Conservation (phyloP, 2,888 invertebrate genomes). For the Polymixis lichenea region DNA sequence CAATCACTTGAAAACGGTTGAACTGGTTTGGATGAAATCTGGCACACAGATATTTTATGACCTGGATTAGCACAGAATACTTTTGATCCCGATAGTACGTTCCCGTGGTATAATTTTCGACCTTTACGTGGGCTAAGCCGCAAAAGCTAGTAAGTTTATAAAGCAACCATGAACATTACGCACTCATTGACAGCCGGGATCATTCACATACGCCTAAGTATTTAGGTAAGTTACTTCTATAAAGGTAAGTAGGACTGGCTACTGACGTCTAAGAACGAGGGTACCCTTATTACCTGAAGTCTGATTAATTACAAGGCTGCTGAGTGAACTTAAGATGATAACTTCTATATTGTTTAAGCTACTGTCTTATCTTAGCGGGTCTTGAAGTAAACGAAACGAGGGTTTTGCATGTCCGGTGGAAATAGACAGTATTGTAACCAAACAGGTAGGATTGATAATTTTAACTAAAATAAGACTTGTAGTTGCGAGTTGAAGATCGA, state of each 20-base stretch:
- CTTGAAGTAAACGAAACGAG: not conserved
- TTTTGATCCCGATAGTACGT: too few species aligned
- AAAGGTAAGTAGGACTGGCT: not conserved
- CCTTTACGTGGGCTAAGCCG: not conserved
- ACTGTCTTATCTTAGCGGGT: not conserved
- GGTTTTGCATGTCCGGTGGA: too few species aligned
- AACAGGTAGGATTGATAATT: not conserved
- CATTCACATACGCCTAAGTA: too few species aligned
- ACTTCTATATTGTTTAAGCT: not conserved
- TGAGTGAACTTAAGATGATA: not conserved
- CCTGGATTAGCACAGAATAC: too few species aligned
- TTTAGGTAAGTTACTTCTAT: not conserved
- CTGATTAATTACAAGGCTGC: not conserved
- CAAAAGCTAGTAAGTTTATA: not conserved
- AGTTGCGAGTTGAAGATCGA: not conserved
- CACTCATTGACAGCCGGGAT: not conserved
- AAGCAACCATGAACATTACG: not conserved
- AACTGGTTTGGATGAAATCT: too few species aligned
- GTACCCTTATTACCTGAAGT: not conserved
- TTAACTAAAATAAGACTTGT: not conserved
- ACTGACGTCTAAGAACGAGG: not conserved
- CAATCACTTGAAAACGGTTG: too few species aligned
- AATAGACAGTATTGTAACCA: not conserved
- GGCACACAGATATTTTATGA: too few species aligned
- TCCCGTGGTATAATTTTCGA: too few species aligned